Percentiles rank a stretch among this genome's conserved stretches.
phyloP scores from a whole-genome alignment of 35 echinoderm and acorn worm species.

The Patiria miniata region DNA sequence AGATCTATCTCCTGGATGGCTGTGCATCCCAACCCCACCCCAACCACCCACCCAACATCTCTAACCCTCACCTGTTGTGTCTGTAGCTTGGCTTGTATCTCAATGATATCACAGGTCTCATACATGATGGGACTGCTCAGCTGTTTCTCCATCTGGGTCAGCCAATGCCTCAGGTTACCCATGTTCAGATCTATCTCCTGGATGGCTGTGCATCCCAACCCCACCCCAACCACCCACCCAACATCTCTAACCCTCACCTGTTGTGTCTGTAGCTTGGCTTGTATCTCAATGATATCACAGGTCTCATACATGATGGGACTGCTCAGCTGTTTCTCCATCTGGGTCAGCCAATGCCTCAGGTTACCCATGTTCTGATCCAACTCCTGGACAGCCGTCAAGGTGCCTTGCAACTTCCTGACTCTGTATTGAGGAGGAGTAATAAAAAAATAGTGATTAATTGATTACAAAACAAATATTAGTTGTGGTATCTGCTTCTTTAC shows the following conservation, averaged over 20 bases:
- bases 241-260: too few species aligned
- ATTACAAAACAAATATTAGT: not conserved
- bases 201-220: not conserved
- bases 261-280: constrained; percentile 80
- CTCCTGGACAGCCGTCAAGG: constrained; percentile 88
- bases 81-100: constrained; percentile 85
- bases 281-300: constrained; percentile 79
- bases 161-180: constrained; percentile 78
- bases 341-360: constrained; percentile 81
- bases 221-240: not conserved
- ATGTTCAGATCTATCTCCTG: not conserved
- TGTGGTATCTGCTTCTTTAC: too few species aligned
- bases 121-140: constrained; percentile 80
- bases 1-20: not conserved
- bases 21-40: not conserved
- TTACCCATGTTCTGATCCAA: constrained; percentile 86
- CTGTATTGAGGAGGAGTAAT: constrained; percentile 34
- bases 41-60: not conserved
- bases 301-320: constrained; percentile 80
- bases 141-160: constrained; percentile 85
- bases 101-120: constrained; percentile 70
- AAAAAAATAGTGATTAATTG: not conserved
- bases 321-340: constrained; percentile 81
- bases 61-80: constrained; percentile 81
- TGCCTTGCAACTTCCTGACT: constrained; percentile 93